These are phyloP conservation scores for Xerus rutilus DNA, from an alignment of 2,797 vertebrate genomes.

Conservation along the genomic window DNA sequence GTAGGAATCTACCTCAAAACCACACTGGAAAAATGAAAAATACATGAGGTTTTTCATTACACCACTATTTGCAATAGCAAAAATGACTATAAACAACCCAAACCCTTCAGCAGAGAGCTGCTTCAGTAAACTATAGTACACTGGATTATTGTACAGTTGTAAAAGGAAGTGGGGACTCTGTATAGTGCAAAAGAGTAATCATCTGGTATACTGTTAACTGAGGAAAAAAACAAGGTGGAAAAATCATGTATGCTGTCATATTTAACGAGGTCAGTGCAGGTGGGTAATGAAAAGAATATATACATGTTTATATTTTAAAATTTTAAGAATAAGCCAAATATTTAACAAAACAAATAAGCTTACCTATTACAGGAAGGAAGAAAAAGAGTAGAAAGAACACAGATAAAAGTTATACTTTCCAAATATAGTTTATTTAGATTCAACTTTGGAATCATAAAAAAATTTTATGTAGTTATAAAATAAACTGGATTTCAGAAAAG, in stretches of 20 bases:
- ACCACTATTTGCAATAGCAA: neutral
- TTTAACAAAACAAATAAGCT: neutral
- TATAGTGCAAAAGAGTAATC: neutral
- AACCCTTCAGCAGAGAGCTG: neutral
- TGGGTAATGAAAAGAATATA: neutral
- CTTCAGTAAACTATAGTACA: neutral
- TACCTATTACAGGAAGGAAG: neutral
- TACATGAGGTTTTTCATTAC: neutral
- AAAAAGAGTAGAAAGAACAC: neutral
- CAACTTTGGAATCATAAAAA: neutral
- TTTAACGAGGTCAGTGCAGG: neutral
- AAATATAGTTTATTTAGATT: neutral
- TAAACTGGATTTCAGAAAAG: neutral
- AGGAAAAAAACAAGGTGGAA: neutral
- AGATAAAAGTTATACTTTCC: neutral
- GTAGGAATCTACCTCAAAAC: neutral
- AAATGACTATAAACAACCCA: neutral
- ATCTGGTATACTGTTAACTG: neutral
- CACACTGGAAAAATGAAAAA: neutral
- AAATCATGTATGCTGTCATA: neutral
- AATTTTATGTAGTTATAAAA: slow-evolving; percentile 10
- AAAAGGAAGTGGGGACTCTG: neutral
- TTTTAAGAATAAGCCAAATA: neutral
- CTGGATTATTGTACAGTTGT: no score
- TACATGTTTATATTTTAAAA: neutral